Evolutionary conservation across 2,113 vertebrate species (phyloP).

Genomic region (Nanorana parkeri): DNA sequence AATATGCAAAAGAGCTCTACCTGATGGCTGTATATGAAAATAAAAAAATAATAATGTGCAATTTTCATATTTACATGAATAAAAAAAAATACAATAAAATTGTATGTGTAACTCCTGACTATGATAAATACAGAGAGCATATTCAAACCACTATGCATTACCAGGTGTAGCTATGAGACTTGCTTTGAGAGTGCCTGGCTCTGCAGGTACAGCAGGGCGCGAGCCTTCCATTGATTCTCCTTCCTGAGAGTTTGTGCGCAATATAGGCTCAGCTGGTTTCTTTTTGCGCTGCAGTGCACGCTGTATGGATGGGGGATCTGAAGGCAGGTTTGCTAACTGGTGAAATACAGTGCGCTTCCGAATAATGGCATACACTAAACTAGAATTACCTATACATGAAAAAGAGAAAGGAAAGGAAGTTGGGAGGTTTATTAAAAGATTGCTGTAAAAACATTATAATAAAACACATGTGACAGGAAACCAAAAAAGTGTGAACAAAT

Average conservation of each 20-base stretch:
- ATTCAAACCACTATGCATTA: conserved; percentile 56
- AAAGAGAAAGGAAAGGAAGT: neutral
- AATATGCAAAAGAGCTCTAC: too few relatives aligned
- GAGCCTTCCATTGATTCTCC: conserved; percentile 95
- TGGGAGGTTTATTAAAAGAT: neutral
- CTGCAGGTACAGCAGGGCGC: conserved; percentile 89
- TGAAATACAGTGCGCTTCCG: conserved; percentile 95
- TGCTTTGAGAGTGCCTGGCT: conserved; percentile 91
- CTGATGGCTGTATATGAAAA: too few relatives aligned
- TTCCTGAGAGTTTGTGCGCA: conserved; percentile 92
- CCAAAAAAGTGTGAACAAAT: neutral
- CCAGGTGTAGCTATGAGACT: conserved; percentile 95
- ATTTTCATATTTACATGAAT: too few relatives aligned
- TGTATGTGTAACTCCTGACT: too few relatives aligned
- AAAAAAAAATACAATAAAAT: too few relatives aligned
- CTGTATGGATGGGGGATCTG: conserved; percentile 86
- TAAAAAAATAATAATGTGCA: too few relatives aligned
- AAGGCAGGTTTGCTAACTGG: conserved; percentile 93
- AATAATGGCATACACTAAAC: conserved; percentile 95
- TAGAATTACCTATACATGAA: conserved; percentile 88
- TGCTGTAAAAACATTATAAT: neutral
- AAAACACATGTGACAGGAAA: neutral
- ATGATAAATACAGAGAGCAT: neutral
- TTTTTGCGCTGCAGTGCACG: conserved; percentile 91
- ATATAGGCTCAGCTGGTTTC: conserved; percentile 83